These are phyloP conservation scores for Erannis defoliaria DNA, from an alignment of 2,888 invertebrate species.

Conservation along the genomic window DNA sequence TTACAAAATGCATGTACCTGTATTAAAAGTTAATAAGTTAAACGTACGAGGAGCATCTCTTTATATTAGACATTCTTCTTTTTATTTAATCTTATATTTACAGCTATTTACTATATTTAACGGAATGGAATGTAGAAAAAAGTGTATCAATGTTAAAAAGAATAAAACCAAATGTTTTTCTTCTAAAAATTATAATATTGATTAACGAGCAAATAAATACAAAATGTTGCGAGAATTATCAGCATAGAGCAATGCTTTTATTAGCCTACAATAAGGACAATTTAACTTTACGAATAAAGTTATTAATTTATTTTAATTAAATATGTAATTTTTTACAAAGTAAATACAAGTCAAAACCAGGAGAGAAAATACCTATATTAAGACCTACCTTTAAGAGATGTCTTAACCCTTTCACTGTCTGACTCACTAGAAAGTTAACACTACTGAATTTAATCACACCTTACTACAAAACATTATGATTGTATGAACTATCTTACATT, in stretches of 20 bases:
- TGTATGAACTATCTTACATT: constrained; percentile 15
- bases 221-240: too few species aligned
- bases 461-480: constrained; percentile 29
- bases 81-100: neutral
- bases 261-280: neutral
- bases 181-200: too few species aligned
- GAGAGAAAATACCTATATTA: neutral
- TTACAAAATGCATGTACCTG: neutral
- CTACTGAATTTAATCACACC: constrained; percentile 20
- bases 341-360: neutral
- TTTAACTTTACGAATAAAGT: neutral
- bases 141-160: neutral
- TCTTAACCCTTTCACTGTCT: neutral
- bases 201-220: too few species aligned
- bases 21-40: neutral
- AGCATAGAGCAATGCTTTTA: too few species aligned
- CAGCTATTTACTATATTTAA: too few species aligned
- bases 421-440: constrained; percentile 25
- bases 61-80: constrained; percentile 22
- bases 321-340: too few species aligned
- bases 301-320: neutral
- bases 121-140: neutral
- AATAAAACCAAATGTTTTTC: neutral
- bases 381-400: neutral
- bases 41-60: constrained; percentile 6